These are phyloP conservation scores for Pelmatolapia mariae DNA, from an alignment of 2,113 vertebrate genomes.

Conservation along the genomic window DNA sequence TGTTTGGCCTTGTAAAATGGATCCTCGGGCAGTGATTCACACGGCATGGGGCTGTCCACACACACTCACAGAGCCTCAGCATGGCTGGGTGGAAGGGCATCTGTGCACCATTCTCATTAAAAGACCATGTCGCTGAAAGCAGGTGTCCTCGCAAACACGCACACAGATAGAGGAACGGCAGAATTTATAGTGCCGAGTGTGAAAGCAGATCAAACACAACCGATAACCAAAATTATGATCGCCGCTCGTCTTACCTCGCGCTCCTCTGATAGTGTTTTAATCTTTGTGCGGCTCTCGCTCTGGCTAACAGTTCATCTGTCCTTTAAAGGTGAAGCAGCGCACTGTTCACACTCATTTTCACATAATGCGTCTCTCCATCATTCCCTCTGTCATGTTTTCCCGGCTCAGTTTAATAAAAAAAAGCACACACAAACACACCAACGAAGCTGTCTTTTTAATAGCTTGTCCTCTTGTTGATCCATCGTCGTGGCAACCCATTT, in stretches of 20 bases:
- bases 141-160: not conserved
- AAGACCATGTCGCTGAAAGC: not conserved
- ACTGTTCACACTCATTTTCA: slow-evolving; percentile 8
- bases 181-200: not conserved
- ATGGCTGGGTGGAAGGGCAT: not conserved
- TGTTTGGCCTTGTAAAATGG: slow-evolving; percentile 29
- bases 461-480: slow-evolving; percentile 21
- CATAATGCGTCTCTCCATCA: slow-evolving; percentile 1
- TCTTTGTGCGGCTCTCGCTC: not conserved
- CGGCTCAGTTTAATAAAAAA: not conserved
- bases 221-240: not conserved
- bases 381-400: not conserved
- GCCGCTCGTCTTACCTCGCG: not conserved
- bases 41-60: not conserved
- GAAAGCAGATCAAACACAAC: not conserved
- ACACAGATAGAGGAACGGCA: not conserved
- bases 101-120: slow-evolving; percentile 3
- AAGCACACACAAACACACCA: slow-evolving; percentile 9
- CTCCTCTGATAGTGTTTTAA: not conserved
- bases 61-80: not conserved
- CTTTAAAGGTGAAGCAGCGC: not conserved
- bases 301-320: not conserved
- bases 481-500: slow-evolving; percentile 45
- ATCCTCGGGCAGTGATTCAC: slow-evolving; percentile 10
- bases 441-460: slow-evolving; percentile 25